These are phyloP conservation scores for Vanessa tameamea DNA, from an alignment of 1,140 invertebrate species.

Conservation along the genomic window DNA sequence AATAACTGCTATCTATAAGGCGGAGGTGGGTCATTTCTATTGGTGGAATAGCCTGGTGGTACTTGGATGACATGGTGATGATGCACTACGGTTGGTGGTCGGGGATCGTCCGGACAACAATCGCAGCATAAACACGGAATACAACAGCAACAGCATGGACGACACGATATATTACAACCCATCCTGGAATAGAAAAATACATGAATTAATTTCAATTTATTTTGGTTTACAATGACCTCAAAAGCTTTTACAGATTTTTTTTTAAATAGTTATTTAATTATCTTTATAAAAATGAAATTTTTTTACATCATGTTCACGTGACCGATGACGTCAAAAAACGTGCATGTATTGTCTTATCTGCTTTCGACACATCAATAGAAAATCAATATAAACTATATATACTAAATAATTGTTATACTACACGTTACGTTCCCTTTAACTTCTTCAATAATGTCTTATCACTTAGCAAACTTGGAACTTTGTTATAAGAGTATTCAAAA, in stretches of 20 bases:
- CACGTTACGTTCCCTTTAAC: too few relatives aligned
- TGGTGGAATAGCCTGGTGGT: conserved; percentile 25
- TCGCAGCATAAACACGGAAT: conserved; percentile 69
- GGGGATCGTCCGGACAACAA: conserved; percentile 54
- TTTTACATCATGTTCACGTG: too few relatives aligned
- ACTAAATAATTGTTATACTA: too few relatives aligned
- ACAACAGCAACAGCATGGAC: conserved; percentile 71
- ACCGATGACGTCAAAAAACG: too few relatives aligned
- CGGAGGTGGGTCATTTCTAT: conserved; percentile 49
- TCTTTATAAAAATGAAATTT: not conserved
- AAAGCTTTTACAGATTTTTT: not conserved
- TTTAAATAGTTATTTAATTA: not conserved
- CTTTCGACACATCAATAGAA: too few relatives aligned
- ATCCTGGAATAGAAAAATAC: conserved; percentile 55
- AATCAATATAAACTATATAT: too few relatives aligned
- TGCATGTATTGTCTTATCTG: too few relatives aligned
- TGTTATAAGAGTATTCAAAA: too few relatives aligned
- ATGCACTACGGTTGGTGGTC: conserved; percentile 48
- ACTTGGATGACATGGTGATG: conserved; percentile 49
- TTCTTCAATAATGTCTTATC: too few relatives aligned
- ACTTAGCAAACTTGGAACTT: too few relatives aligned
- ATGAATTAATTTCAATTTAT: not conserved
- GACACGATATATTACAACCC: conserved; percentile 71
- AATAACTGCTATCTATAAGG: conserved; percentile 48
- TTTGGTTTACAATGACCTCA: not conserved